phyloP scores from a whole-genome alignment of 2,113 vertebrate species.

The Abramis brama region DNA sequence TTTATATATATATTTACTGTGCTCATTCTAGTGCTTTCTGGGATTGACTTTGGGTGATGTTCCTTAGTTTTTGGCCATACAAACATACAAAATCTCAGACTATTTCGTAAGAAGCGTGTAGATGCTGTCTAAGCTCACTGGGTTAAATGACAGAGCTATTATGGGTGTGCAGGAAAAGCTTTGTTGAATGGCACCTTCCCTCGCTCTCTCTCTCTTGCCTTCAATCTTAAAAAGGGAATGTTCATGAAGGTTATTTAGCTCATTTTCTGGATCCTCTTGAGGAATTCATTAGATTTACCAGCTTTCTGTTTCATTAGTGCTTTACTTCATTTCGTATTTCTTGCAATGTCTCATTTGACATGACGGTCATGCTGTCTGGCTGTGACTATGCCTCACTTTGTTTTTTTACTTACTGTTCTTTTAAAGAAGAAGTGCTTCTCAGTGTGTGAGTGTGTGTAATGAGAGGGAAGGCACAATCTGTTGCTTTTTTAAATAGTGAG shows the following conservation, averaged over 20 bases:
- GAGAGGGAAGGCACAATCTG: slow-evolving; percentile 23
- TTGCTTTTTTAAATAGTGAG: neutral
- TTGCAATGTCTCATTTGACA: neutral
- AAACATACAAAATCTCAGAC: too few relatives aligned
- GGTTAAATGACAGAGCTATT: slow-evolving; percentile 7
- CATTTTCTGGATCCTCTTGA: neutral
- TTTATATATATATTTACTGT: too few relatives aligned
- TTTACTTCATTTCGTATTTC: neutral
- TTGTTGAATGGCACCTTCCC: neutral
- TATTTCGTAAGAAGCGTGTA: neutral
- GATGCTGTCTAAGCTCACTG: neutral
- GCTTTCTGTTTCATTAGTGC: neutral
- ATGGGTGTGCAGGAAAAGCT: neutral
- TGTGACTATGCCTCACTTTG: neutral
- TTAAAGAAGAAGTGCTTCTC: slow-evolving; percentile 2
- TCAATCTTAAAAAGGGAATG: neutral
- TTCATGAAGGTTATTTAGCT: slow-evolving; percentile 27
- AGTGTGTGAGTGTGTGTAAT: neutral
- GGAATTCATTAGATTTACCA: neutral
- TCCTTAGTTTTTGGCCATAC: too few relatives aligned
- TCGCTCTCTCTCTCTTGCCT: neutral
- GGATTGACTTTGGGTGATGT: too few relatives aligned
- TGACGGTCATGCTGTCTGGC: neutral
- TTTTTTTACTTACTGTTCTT: neutral
- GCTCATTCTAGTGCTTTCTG: too few relatives aligned